These are phyloP conservation scores for Asobara japonica DNA, from an alignment of 1,140 invertebrate species.

Conservation along the genomic window DNA sequence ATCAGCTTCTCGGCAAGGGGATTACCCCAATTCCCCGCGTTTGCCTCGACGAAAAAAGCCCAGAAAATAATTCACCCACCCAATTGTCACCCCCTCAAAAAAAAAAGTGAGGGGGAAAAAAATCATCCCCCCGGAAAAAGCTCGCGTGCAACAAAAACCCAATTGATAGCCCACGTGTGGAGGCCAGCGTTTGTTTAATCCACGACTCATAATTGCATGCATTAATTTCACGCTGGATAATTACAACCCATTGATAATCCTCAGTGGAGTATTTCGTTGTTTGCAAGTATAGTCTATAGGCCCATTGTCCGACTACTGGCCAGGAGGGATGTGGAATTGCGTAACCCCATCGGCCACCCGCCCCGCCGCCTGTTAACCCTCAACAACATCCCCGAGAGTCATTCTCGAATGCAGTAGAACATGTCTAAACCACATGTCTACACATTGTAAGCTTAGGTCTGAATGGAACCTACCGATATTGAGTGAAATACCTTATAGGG, in stretches of 20 bases:
- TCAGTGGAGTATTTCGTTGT: slow-evolving; percentile 20
- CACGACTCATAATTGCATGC: slow-evolving; percentile 25
- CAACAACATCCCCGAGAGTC: neutral
- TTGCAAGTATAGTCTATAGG: neutral
- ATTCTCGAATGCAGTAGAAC: neutral
- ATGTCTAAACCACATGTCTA: neutral
- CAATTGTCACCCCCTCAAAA: neutral
- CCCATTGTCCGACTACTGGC: slow-evolving; percentile 17
- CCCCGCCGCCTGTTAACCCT: neutral
- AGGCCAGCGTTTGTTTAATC: slow-evolving; percentile 21
- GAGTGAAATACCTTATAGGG: neutral
- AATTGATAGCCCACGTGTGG: slow-evolving; percentile 23
- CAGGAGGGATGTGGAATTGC: slow-evolving; percentile 10
- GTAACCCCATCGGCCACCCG: neutral
- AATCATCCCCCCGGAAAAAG: neutral
- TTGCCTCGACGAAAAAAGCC: neutral
- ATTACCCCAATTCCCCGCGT: neutral
- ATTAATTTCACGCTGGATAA: slow-evolving; percentile 33
- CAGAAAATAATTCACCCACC: neutral
- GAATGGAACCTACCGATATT: neutral
- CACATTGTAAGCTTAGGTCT: neutral
- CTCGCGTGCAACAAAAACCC: neutral
- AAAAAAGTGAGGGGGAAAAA: neutral
- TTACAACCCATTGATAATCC: slow-evolving; percentile 34
- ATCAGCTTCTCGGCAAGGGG: neutral